Base-by-base conservation (phyloP, 2,888 invertebrate species). In the Acrobasis suavella region DNA sequence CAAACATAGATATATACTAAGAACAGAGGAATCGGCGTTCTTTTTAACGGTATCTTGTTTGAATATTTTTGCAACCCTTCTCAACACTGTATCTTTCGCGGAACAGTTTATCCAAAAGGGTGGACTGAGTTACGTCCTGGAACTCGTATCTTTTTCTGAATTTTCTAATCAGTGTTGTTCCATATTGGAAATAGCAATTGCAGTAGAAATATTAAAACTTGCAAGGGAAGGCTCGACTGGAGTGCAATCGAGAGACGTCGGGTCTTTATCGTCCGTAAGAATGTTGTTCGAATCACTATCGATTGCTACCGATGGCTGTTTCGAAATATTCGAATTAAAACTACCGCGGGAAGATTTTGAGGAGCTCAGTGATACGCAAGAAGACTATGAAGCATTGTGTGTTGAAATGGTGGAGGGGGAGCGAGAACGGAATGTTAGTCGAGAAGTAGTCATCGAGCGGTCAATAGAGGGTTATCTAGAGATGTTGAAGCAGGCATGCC, bases 131-230 rank as follows among this genome's bases (percentile, higher is more conserved):
- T 93, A 94, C 67, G 93, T 94, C 0, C 72, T 94, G 3, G 91
- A 93, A 65, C 70, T 95, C 62, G 86, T 95, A 1, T 82, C 91
- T 0, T 78, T 94, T 56, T 82, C 92, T 0, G 87, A 92, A 58
- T 95, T 95, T 67, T 93, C 94, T 0, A 93, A 93, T 66, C 92
- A 92, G 64, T 94, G 94, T 72, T 95, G 94, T 71, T 87, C 93
- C 2, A 91, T 95, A 51, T 80, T 95, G 16, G 95, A 95, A 76
- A 93, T 94, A 62, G 90, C 93, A 0, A 93, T 94, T 2, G 89
- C 93, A 5, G 93, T 94, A 60, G 94, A 94, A 71, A 93, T 94
- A 56, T 93, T 92, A 74, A 93, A 91, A 64, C 75, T 89, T 5
- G 83, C 82, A 64, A 87, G 86, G 63, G 80, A 88, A 60, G 78